phyloP scores from a whole-genome alignment of 2,797 vertebrate genomes.

The Spea hammondii region DNA sequence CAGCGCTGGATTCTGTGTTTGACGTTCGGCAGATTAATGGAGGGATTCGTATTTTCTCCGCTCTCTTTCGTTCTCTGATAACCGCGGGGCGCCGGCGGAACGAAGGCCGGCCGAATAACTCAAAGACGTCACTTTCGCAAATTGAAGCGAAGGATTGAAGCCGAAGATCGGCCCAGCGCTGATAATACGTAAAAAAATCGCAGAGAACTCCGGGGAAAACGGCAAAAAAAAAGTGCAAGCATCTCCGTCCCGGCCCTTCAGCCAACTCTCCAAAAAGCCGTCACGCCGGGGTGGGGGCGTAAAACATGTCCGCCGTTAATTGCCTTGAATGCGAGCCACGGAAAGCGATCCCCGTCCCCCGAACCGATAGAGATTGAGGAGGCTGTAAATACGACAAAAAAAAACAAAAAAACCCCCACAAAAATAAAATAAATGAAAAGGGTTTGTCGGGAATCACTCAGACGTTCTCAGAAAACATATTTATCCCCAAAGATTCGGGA shows the following conservation, averaged over 20 bases:
- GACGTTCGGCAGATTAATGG: conserved; percentile 16
- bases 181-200: conserved; percentile 27
- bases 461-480: conserved; percentile 23
- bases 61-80: conserved; percentile 33
- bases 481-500: background rate
- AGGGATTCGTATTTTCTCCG: conserved; percentile 24
- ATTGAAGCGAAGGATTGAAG: conserved; percentile 28
- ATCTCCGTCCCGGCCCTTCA: conserved; percentile 14
- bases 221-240: conserved; percentile 25
- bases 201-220: conserved; percentile 17
- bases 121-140: conserved; percentile 13
- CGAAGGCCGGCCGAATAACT: conserved; percentile 17
- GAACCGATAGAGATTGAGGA: background rate
- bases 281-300: background rate
- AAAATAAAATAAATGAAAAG: conserved; percentile 3
- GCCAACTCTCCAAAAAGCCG: background rate
- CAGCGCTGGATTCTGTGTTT: background rate
- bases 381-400: background rate
- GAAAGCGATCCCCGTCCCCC: background rate
- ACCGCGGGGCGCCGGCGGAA: conserved; percentile 7
- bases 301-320: conserved; percentile 15
- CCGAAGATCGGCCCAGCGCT: conserved; percentile 1
- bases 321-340: conserved; percentile 22
- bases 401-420: background rate
- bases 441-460: background rate